These are phyloP conservation scores for Zhengitettix transpicula DNA, from an alignment of 2,888 invertebrate species.

Conservation along the genomic window DNA sequence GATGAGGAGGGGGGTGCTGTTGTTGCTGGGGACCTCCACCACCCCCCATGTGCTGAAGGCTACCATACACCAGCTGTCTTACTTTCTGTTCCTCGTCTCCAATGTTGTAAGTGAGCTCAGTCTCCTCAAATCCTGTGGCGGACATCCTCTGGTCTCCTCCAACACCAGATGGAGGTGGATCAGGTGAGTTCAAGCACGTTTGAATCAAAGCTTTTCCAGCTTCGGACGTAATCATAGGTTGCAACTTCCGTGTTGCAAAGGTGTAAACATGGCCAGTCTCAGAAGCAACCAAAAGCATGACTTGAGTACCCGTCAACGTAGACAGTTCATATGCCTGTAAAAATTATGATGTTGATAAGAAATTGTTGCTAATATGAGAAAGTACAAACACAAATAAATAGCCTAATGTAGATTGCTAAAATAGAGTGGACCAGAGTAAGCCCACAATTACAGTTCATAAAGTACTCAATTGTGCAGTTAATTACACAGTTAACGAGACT, in stretches of 20 bases:
- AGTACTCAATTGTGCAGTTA: no score
- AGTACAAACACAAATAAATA: no score
- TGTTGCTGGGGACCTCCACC: slow-evolving; percentile 11
- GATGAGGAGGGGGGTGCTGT: slow-evolving; percentile 2
- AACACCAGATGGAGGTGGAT: slow-evolving; percentile 45
- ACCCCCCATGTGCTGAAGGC: slow-evolving; percentile 17
- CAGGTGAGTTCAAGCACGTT: slow-evolving; percentile 95
- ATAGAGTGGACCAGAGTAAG: no score
- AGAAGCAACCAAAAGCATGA: slow-evolving; percentile 96
- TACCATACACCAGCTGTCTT: slow-evolving; percentile 83
- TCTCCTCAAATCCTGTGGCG: slow-evolving; percentile 96
- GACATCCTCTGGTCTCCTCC: slow-evolving; percentile 90
- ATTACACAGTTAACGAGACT: no score
- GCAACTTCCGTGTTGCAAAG: slow-evolving; percentile 94
- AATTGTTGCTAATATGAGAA: no score
- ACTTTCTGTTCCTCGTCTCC: slow-evolving; percentile 92
- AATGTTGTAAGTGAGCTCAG: slow-evolving; percentile 92
- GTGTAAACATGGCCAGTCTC: slow-evolving; percentile 99
- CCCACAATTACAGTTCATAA: no score
- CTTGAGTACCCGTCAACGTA: slow-evolving; percentile 96
- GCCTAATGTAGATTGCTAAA: not conserved
- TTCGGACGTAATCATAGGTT: slow-evolving; percentile 98
- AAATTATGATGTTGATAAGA: not conserved
- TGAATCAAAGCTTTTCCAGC: slow-evolving; percentile 95
- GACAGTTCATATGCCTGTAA: slow-evolving; percentile 95